Conservation (phyloP, 2,797 vertebrate species). For the Molossus molossus region DNA sequence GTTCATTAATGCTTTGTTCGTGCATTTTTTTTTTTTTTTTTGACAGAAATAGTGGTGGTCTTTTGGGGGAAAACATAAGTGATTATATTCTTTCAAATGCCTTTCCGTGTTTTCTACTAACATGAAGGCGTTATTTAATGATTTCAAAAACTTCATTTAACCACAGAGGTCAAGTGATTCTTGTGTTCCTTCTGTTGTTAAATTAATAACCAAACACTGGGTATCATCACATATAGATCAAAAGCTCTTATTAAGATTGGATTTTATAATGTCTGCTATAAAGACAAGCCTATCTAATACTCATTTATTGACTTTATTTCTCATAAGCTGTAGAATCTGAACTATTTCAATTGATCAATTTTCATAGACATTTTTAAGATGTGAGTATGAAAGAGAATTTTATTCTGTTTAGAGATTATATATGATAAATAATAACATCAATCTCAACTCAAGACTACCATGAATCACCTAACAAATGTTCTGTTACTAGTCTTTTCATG, state of each 20-base stretch:
- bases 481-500: not conserved
- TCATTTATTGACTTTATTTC: slow-evolving; percentile 43
- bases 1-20: not conserved
- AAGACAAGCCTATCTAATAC: not conserved
- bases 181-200: slow-evolving; percentile 44
- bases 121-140: not conserved
- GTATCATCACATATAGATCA: not conserved
- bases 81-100: slow-evolving; percentile 37
- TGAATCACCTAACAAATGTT: slow-evolving; percentile 20
- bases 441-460: not conserved
- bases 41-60: not conserved
- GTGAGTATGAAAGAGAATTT: slow-evolving; percentile 6
- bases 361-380: not conserved
- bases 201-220: not conserved
- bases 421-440: not conserved
- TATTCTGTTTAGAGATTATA: not conserved
- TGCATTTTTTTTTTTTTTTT: not conserved
- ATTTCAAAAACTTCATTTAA: slow-evolving; percentile 32
- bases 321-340: not conserved
- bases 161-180: not conserved
- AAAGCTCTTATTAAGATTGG: slow-evolving; percentile 9
- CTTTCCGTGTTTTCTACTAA: slow-evolving; percentile 4
- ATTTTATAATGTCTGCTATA: not conserved
- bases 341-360: not conserved
- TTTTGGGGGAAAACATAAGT: not conserved